Evolutionary conservation across 2,888 invertebrate genomes (phyloP).

Genomic region (Temnothorax ravouxi): DNA sequence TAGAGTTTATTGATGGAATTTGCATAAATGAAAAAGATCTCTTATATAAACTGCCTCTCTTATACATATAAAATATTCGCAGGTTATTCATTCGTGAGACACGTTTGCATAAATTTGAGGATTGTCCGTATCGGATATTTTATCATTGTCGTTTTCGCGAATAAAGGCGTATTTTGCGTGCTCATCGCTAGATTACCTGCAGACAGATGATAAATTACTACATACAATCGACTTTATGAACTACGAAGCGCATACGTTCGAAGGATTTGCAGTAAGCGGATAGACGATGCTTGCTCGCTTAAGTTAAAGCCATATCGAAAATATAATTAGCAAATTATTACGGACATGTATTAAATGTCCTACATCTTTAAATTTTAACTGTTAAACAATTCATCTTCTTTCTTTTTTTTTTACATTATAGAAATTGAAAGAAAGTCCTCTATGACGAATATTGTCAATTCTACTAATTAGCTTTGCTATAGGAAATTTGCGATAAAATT

Average conservation of each 20-base stretch:
- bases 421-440: background rate
- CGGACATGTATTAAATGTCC: background rate
- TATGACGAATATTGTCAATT: background rate
- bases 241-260: constrained; percentile 22
- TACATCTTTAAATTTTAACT: background rate
- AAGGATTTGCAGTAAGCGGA: constrained; percentile 39
- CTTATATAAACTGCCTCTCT: background rate
- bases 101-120: background rate
- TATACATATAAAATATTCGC: background rate
- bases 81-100: background rate
- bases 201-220: constrained; percentile 41
- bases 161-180: constrained; percentile 17
- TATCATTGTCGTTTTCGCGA: background rate
- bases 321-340: constrained; percentile 13
- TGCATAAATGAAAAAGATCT: background rate
- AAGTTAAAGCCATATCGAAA: background rate
- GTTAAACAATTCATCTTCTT: background rate
- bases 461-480: constrained; percentile 6
- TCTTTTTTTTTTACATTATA: background rate
- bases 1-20: background rate
- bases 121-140: constrained; percentile 5
- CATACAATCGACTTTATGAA: constrained; percentile 26
- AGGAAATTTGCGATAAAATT: background rate
- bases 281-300: background rate
- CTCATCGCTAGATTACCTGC: constrained; percentile 29